These are phyloP conservation scores for Ophion ellenae DNA, from an alignment of 2,888 invertebrate genomes.

Conservation along the genomic window DNA sequence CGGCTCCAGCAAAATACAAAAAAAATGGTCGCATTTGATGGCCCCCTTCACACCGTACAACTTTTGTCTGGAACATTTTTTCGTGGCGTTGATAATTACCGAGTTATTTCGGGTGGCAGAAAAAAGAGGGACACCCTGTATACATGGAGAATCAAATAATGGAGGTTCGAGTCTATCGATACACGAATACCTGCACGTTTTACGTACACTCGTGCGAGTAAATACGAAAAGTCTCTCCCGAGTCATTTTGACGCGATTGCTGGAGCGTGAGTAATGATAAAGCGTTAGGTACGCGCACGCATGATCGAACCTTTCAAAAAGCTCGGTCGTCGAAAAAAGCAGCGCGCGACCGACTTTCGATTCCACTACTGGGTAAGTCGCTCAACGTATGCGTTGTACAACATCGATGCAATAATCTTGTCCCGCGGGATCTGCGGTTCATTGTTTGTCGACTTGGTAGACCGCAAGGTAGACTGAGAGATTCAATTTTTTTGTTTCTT, in stretches of 20 bases:
- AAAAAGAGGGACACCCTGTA: too few species aligned
- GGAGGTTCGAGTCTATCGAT: constrained; percentile 15
- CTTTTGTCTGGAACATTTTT: too few species aligned
- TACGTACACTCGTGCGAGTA: neutral
- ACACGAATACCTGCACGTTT: constrained; percentile 14
- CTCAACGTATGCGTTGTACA: neutral
- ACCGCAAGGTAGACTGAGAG: neutral
- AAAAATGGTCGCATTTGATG: too few species aligned
- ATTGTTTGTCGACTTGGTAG: constrained; percentile 26
- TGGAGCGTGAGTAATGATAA: constrained; percentile 62
- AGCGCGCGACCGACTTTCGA: constrained; percentile 58
- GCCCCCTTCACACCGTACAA: too few species aligned
- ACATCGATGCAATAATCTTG: constrained; percentile 26
- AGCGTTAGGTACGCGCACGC: constrained; percentile 42
- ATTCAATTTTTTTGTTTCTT: neutral
- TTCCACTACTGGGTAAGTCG: constrained; percentile 30
- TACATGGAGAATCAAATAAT: neutral
- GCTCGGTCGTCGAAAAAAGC: constrained; percentile 41
- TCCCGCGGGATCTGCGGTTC: constrained; percentile 1
- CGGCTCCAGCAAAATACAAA: too few species aligned
- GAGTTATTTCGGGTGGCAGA: too few species aligned
- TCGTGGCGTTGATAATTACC: too few species aligned
- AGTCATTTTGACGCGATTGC: constrained; percentile 61
- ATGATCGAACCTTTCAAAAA: constrained; percentile 39
- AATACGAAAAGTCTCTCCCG: constrained; percentile 34